Percentiles rank a stretch among this genome's conserved stretches.
Conservation (phyloP, 2,888 invertebrate genomes). For the Barypeithes pellucidus region DNA sequence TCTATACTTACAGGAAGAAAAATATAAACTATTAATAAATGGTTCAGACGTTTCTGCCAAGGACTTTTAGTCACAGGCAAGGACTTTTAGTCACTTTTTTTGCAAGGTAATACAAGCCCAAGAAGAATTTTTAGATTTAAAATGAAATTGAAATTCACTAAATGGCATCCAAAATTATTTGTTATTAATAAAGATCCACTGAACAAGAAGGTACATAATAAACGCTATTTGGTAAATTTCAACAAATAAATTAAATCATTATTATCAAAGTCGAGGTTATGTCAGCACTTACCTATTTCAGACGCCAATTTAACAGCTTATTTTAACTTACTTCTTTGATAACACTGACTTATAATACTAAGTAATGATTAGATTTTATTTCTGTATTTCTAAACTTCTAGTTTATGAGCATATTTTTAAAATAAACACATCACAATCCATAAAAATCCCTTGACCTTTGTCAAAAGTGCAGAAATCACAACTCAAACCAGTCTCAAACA, state of each 20-base stretch:
- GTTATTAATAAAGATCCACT: too few species aligned
- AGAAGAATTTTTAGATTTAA: too few species aligned
- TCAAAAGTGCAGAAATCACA: constrained; percentile 1
- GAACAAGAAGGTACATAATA: too few species aligned
- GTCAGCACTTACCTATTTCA: constrained; percentile 42
- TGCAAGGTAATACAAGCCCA: too few species aligned
- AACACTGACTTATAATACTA: constrained; percentile 8
- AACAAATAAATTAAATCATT: not conserved
- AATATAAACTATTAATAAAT: too few species aligned
- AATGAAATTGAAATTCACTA: too few species aligned
- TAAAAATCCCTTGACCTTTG: constrained; percentile 25
- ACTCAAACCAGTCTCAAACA: not conserved
- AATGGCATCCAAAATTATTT: too few species aligned
- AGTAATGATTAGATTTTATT: not conserved
- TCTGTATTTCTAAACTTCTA: not conserved
- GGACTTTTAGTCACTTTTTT: too few species aligned
- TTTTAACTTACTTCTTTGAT: constrained; percentile 11
- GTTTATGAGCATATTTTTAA: not conserved
- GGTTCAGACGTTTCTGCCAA: too few species aligned
- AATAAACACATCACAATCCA: constrained; percentile 27
- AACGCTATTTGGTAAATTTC: too few species aligned
- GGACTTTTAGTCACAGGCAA: too few species aligned
- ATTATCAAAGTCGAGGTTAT: constrained; percentile 32
- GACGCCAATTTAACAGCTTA: constrained; percentile 49
- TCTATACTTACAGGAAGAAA: too few species aligned